Evolutionary conservation across 1,140 invertebrate genomes (phyloP).

Genomic region (Drosophila parvula): DNA sequence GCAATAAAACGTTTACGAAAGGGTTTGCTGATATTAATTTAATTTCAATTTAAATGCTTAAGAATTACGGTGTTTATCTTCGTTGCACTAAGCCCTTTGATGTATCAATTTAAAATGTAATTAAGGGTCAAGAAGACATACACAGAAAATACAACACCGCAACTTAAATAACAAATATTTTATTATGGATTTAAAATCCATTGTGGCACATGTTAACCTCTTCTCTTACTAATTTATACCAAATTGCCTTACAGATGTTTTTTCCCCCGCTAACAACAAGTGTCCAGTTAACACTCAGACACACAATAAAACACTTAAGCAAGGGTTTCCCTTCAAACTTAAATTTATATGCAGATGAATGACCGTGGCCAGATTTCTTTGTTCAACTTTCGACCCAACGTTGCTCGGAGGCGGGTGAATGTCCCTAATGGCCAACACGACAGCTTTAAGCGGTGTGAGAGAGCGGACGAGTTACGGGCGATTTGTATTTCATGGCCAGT

Average conservation of each 20-base stretch:
- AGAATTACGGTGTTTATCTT: constrained; percentile 19
- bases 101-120: neutral
- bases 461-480: neutral
- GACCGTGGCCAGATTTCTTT: constrained; percentile 20
- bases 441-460: constrained; percentile 7
- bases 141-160: neutral
- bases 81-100: neutral
- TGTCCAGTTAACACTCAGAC: constrained; percentile 2
- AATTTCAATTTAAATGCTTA: neutral
- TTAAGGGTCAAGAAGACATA: neutral
- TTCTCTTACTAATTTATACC: neutral
- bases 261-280: neutral
- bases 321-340: constrained; percentile 3
- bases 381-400: neutral
- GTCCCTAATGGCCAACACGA: constrained; percentile 37
- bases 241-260: neutral
- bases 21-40: neutral
- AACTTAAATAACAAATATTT: neutral
- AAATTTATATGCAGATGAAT: constrained; percentile 43
- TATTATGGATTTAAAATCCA: neutral
- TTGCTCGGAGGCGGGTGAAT: constrained; percentile 14
- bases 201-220: neutral
- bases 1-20: constrained; percentile 19
- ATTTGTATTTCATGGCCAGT: constrained; percentile 2
- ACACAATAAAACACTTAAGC: constrained; percentile 11